These are phyloP conservation scores for Megalonaias nervosa DNA, from an alignment of 1,140 invertebrate species.

Conservation along the genomic window DNA sequence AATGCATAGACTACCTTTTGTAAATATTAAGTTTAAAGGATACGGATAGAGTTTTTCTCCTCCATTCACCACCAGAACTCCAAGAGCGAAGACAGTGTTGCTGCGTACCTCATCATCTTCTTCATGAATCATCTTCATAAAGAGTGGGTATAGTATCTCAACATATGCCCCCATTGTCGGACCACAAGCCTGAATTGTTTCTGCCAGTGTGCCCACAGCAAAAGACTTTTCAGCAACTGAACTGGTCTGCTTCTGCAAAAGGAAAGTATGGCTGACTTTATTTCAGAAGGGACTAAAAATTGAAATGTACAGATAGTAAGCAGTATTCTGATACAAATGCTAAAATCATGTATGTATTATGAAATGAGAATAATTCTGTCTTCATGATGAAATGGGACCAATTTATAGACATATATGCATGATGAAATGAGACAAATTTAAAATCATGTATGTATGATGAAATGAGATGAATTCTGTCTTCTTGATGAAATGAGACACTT, in stretches of 20 bases:
- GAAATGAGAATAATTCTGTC: too few relatives aligned
- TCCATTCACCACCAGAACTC: constrained; percentile 79
- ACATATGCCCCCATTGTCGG: constrained; percentile 75
- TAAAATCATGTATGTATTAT: too few relatives aligned
- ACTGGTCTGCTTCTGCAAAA: constrained; percentile 75
- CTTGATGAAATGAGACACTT: too few relatives aligned
- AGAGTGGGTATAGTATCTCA: constrained; percentile 77
- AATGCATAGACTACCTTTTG: too few relatives aligned
- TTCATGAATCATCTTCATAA: constrained; percentile 77
- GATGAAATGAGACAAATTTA: too few relatives aligned
- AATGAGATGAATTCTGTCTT: too few relatives aligned
- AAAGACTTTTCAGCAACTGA: constrained; percentile 80
- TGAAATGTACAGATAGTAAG: too few relatives aligned
- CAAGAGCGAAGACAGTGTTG: constrained; percentile 84
- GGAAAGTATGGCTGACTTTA: neutral
- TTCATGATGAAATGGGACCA: too few relatives aligned
- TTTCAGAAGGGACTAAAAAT: neutral
- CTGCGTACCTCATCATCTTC: constrained; percentile 81
- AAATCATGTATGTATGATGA: too few relatives aligned
- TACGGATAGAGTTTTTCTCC: constrained; percentile 77
- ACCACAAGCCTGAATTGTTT: constrained; percentile 77
- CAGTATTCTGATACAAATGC: too few relatives aligned
- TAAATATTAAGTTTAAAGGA: constrained; percentile 67
- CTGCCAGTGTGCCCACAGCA: constrained; percentile 82
- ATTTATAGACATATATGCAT: too few relatives aligned